Evolutionary conservation across 1,140 invertebrate genomes (phyloP).

Genomic region (Aradophagus sp.): DNA sequence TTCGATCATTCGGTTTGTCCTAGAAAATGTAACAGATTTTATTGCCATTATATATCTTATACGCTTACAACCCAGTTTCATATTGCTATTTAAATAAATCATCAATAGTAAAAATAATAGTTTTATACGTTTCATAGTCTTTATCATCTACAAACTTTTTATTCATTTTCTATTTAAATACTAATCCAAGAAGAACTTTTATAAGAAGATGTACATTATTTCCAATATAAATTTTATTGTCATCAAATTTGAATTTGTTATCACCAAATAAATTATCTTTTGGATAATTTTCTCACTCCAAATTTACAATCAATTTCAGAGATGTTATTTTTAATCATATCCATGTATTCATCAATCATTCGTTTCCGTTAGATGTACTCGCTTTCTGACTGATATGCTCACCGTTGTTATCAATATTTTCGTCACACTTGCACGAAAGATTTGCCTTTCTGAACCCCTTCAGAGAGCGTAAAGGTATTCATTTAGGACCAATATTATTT

Average conservation of each 20-base stretch:
- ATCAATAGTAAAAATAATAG: slow-evolving; percentile 41
- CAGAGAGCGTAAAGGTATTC: too few relatives aligned
- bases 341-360: neutral
- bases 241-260: slow-evolving; percentile 15
- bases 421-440: too few relatives aligned
- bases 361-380: too few relatives aligned
- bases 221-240: slow-evolving; percentile 16
- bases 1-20: slow-evolving; percentile 68
- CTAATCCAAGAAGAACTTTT: slow-evolving; percentile 18
- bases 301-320: neutral
- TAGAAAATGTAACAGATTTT: slow-evolving; percentile 62
- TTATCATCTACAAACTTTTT: neutral
- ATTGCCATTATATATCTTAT: slow-evolving; percentile 7
- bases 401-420: too few relatives aligned
- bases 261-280: slow-evolving; percentile 26
- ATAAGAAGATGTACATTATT: slow-evolving; percentile 4
- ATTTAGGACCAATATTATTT: too few relatives aligned
- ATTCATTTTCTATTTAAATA: slow-evolving; percentile 24
- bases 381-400: too few relatives aligned
- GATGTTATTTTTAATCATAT: neutral
- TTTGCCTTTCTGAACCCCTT: too few relatives aligned
- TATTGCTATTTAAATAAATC: slow-evolving; percentile 5
- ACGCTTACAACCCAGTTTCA: slow-evolving; percentile 17
- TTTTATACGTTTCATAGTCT: slow-evolving; percentile 16
- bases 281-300: slow-evolving; percentile 10